A percentile compares a stretch with the other conserved stretches of the same genome.
These are phyloP conservation scores for Bellardia bayeri DNA, from an alignment of 2,888 invertebrate species.

Conservation along the genomic window DNA sequence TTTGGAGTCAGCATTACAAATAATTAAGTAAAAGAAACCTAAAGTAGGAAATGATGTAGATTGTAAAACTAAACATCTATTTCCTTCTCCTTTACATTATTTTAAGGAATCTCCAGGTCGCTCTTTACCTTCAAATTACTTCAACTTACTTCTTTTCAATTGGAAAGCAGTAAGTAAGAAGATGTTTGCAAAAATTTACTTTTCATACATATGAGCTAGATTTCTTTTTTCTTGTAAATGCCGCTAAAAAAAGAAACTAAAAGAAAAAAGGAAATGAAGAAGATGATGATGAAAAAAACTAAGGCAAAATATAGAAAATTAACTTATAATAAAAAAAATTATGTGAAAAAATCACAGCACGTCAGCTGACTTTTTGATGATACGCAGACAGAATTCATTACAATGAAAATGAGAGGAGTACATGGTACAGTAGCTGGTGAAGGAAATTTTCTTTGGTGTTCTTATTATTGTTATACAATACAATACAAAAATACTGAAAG, in stretches of 20 bases:
- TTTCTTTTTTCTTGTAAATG: slow-evolving; percentile 28
- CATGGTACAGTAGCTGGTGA: background rate
- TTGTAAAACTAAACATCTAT: too few species aligned
- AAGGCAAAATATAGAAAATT: slow-evolving; percentile 70
- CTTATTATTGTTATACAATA: slow-evolving; percentile 41
- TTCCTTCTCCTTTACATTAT: background rate
- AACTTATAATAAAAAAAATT: slow-evolving; percentile 75
- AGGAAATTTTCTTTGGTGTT: slow-evolving; percentile 7
- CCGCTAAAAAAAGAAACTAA: background rate
- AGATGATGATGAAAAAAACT: background rate
- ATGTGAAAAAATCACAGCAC: slow-evolving; percentile 76
- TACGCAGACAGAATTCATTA: slow-evolving; percentile 77
- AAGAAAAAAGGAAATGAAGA: background rate
- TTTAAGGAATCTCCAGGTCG: background rate
- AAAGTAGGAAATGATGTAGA: too few species aligned
- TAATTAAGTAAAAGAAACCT: too few species aligned
- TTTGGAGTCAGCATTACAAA: too few species aligned
- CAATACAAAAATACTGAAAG: background rate
- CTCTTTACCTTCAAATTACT: background rate
- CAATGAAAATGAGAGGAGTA: slow-evolving; percentile 60
- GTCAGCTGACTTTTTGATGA: slow-evolving; percentile 75
- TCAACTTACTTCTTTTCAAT: background rate
- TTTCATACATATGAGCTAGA: slow-evolving; percentile 24
- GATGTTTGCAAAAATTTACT: slow-evolving; percentile 1
- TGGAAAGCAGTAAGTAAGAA: background rate